Evolutionary conservation across 2,797 vertebrate genomes (phyloP).

Genomic region (Botia almorhae): DNA sequence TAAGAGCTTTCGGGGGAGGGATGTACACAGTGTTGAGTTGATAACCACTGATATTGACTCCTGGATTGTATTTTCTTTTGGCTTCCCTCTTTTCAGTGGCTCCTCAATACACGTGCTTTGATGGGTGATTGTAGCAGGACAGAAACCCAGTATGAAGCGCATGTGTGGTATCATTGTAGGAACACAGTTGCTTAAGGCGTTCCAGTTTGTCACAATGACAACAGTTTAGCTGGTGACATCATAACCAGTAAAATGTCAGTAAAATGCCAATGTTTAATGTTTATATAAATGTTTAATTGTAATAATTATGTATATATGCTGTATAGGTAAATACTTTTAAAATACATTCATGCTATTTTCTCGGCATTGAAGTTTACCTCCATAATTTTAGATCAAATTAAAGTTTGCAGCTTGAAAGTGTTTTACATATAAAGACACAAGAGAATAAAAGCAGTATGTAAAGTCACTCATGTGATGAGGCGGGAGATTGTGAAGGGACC

Average conservation of each 20-base stretch:
- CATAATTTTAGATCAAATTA: constrained; percentile 80
- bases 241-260: too few relatives aligned
- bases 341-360: too few relatives aligned
- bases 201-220: not conserved
- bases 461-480: constrained; percentile 83
- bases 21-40: constrained; percentile 81
- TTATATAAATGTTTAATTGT: too few relatives aligned
- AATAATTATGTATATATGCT: too few relatives aligned
- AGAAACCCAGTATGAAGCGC: constrained; percentile 84
- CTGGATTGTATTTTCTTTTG: constrained; percentile 77
- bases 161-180: too few relatives aligned
- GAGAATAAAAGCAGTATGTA: constrained; percentile 82
- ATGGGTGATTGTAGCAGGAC: constrained; percentile 86
- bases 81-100: constrained; percentile 77
- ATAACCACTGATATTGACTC: constrained; percentile 93
- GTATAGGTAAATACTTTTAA: too few relatives aligned
- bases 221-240: not conserved
- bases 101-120: constrained; percentile 85
- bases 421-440: constrained; percentile 67
- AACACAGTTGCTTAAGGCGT: constrained; percentile 61
- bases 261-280: too few relatives aligned
- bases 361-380: constrained; percentile 71
- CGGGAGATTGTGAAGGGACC: too few relatives aligned
- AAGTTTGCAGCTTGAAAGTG: too few relatives aligned
- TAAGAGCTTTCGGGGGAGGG: constrained; percentile 79